Conservation (phyloP, 2,797 vertebrate genomes). For the Siniperca obscura region DNA sequence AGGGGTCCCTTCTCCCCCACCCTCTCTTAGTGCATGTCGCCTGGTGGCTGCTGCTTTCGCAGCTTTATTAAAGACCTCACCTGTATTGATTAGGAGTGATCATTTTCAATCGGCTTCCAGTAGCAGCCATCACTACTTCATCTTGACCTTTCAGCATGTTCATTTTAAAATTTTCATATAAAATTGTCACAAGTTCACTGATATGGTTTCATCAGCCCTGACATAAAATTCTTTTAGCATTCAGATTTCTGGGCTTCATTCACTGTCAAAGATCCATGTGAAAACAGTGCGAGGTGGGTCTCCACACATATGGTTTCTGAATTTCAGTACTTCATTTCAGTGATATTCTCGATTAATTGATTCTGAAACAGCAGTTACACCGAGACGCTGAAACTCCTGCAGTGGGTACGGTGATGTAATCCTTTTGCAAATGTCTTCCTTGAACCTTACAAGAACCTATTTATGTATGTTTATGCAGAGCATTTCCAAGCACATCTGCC, state of each 20-base stretch:
- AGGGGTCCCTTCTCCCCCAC: background rate
- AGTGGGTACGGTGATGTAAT: background rate
- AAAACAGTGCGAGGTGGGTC: background rate
- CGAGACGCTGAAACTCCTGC: background rate
- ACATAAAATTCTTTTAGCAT: background rate
- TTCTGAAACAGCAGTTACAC: background rate
- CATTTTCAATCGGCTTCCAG: background rate
- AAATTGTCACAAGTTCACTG: background rate
- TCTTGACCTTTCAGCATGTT: background rate
- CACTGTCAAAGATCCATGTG: background rate
- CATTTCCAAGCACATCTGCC: slow-evolving; percentile 1
- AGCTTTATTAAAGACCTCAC: background rate
- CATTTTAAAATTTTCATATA: background rate
- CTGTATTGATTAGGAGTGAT: background rate
- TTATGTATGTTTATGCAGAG: slow-evolving; percentile 1
- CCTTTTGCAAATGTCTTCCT: background rate
- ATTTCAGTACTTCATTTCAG: background rate
- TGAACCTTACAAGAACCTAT: background rate
- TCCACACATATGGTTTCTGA: background rate
- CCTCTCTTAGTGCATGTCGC: background rate
- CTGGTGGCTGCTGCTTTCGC: background rate
- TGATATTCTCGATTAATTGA: background rate
- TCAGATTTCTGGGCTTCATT: background rate
- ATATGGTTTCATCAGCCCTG: background rate
- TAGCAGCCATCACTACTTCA: background rate